These are phyloP conservation scores for Hololepta plana DNA, from an alignment of 2,888 invertebrate species.

Conservation along the genomic window DNA sequence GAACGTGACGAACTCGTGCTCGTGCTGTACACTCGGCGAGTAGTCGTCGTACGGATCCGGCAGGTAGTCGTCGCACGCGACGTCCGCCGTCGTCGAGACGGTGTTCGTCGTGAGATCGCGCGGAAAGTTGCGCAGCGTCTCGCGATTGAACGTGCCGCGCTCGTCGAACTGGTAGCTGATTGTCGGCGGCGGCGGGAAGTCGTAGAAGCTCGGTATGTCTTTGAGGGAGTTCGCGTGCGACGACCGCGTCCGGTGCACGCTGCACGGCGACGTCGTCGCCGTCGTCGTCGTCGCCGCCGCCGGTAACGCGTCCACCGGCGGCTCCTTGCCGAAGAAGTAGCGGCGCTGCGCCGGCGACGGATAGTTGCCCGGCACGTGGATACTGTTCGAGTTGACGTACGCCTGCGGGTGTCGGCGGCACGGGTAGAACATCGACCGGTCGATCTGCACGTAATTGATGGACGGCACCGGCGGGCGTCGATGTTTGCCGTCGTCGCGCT, in stretches of 20 bases:
- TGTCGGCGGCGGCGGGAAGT: slow-evolving; percentile 47
- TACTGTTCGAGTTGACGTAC: slow-evolving; percentile 27
- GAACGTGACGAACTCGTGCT: slow-evolving; percentile 48
- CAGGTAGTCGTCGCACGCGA: slow-evolving; percentile 26
- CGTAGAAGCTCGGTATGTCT: slow-evolving; percentile 38
- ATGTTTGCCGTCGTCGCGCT: slow-evolving; percentile 22
- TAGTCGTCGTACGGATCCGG: slow-evolving; percentile 30
- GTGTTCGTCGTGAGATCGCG: slow-evolving; percentile 53
- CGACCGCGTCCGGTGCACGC: slow-evolving; percentile 29
- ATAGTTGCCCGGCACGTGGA: slow-evolving; percentile 18
- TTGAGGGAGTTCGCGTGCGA: slow-evolving; percentile 35
- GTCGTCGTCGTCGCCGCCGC: slow-evolving; percentile 20
- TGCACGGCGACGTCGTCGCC: slow-evolving; percentile 37
- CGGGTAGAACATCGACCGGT: slow-evolving; percentile 22
- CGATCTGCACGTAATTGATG: slow-evolving; percentile 19
- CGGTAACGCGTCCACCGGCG: slow-evolving; percentile 21
- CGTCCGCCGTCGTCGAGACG: slow-evolving; percentile 44
- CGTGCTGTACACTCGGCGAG: slow-evolving; percentile 33
- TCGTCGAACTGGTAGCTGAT: slow-evolving; percentile 40
- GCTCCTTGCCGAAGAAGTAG: slow-evolving; percentile 45
- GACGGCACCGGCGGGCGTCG: slow-evolving; percentile 25
- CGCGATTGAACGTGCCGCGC: slow-evolving; percentile 20
- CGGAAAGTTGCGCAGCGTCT: slow-evolving; percentile 19
- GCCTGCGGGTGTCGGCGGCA: slow-evolving; percentile 28
- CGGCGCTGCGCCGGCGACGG: slow-evolving; percentile 37